Evolutionary conservation across 2,888 invertebrate genomes (phyloP).

Genomic region (Drosophila gaucha): DNA sequence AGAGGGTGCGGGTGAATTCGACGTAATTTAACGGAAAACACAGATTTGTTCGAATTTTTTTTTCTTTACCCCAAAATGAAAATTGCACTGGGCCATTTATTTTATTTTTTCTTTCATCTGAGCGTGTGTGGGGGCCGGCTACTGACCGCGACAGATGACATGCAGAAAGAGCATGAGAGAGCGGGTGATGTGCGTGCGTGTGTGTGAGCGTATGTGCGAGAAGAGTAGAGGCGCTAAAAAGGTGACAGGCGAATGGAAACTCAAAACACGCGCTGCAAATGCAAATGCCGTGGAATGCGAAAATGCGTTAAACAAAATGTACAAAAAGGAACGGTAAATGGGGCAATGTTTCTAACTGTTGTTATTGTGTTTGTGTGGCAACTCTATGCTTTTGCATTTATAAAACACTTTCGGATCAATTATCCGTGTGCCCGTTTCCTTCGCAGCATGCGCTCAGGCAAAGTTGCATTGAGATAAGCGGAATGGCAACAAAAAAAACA

Average conservation of each 20-base stretch:
- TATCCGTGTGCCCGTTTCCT: slow-evolving; percentile 30
- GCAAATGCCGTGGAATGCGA: slow-evolving; percentile 48
- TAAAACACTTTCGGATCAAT: slow-evolving; percentile 26
- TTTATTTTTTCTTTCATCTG: slow-evolving; percentile 19
- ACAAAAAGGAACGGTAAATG: slow-evolving; percentile 38
- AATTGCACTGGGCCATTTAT: slow-evolving; percentile 29
- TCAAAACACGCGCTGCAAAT: slow-evolving; percentile 51
- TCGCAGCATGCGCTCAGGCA: slow-evolving; percentile 17
- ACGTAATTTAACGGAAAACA: slow-evolving; percentile 28
- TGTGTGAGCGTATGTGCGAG: slow-evolving; percentile 14
- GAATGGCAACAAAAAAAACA: slow-evolving; percentile 10
- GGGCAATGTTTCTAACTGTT: slow-evolving; percentile 24
- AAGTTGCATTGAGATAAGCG: slow-evolving; percentile 45
- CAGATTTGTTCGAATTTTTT: slow-evolving; percentile 31
- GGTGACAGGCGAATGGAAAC: slow-evolving; percentile 43
- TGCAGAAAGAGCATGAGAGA: slow-evolving; percentile 64
- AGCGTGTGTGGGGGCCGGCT: slow-evolving; percentile 50
- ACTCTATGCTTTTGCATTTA: slow-evolving; percentile 42
- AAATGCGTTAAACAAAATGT: slow-evolving; percentile 56
- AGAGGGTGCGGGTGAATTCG: slow-evolving; percentile 20
- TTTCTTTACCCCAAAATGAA: slow-evolving; percentile 15
- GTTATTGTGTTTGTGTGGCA: slow-evolving; percentile 28
- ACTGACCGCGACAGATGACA: slow-evolving; percentile 76
- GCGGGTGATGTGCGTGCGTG: slow-evolving; percentile 27
- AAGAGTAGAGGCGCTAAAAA: slow-evolving; percentile 15